Base-by-base conservation (phyloP, 2,797 vertebrate species). In the Artibeus lituratus region DNA sequence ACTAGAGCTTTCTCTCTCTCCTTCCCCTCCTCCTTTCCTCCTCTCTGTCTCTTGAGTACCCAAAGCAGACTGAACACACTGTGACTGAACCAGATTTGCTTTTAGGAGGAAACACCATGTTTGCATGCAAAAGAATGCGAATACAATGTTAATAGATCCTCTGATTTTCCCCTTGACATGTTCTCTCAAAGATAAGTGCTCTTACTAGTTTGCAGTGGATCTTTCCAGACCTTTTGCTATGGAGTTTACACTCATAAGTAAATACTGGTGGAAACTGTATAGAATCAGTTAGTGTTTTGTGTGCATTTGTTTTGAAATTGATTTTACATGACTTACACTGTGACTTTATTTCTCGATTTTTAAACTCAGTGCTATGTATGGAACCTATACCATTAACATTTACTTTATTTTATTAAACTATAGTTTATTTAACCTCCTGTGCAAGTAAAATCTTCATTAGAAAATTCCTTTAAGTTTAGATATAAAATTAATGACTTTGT, bases 1-100 rank as follows among this genome's bases (percentile, higher is more conserved):
- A 26, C 59, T 51, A 39, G 6, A 81, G 26, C 10, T 49, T 57
- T 47, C 19, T 7, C 73, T 51, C 32, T 47, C 10, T 22, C 0
- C 57, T 0, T 44, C 2, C 70, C 16, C 6, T 6, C 8, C 8
- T 3, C 35, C 3, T 32, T 7, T 21, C 22, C 21, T 4, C 74
- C 32, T 49, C 11, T 57, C 78, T 32, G 15, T 18, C 18, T 80
- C 15, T 57, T 53, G 15, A 49, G 4, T 42, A 42, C 73, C 26
- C 73, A 69, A 49, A 82, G 37, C 19, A 53, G 2, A 53, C 35
- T 76, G 78, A 55, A 91, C 92, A 80, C 2, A 51, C 4, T 32
- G 7, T 67, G 70, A 35, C 70, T 91, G 42, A 32, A 77, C 42
- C 44, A 10, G 53, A 69, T 86, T 74, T 94, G 62, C 59, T 95